These are phyloP conservation scores for Dromococcyx pavoninus DNA, from an alignment of 2,797 vertebrate genomes.

Conservation along the genomic window DNA sequence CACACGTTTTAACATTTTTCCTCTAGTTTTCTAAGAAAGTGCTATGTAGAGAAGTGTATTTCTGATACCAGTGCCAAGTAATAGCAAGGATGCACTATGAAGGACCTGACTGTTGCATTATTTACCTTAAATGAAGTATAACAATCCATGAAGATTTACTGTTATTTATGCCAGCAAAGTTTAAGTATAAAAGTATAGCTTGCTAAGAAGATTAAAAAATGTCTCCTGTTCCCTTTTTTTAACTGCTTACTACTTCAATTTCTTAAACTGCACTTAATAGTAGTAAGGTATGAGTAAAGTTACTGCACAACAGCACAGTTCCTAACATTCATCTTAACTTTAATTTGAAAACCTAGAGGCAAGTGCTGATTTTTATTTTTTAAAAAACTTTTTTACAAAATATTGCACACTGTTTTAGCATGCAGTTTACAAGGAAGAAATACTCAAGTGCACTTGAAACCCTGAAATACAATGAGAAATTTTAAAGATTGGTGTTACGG, in stretches of 20 bases:
- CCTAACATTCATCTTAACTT: slow-evolving; percentile 37
- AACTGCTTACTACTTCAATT: not conserved
- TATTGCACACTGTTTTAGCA: slow-evolving; percentile 57
- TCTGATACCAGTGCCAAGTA: not conserved
- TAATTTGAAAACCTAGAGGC: slow-evolving; percentile 40
- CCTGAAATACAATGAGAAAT: slow-evolving; percentile 30
- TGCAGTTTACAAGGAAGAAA: slow-evolving; percentile 42
- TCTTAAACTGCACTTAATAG: not conserved
- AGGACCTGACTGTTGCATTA: not conserved
- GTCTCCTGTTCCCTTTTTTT: not conserved
- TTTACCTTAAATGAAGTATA: not conserved
- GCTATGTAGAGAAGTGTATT: slow-evolving; percentile 4
- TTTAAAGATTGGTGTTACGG: not conserved
- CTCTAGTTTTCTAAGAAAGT: slow-evolving; percentile 40
- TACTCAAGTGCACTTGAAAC: slow-evolving; percentile 57
- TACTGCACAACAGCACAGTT: slow-evolving; percentile 19
- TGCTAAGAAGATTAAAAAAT: slow-evolving; percentile 21
- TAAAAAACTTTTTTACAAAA: slow-evolving; percentile 29
- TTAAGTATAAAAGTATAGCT: slow-evolving; percentile 28
- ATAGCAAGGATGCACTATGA: not conserved
- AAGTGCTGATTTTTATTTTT: not conserved
- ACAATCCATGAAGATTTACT: not conserved
- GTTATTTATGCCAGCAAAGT: not conserved
- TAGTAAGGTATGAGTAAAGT: slow-evolving; percentile 1
- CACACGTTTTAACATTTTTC: not conserved